Conservation (phyloP, 2,888 invertebrate species). For the Ryuthela nishihirai region DNA sequence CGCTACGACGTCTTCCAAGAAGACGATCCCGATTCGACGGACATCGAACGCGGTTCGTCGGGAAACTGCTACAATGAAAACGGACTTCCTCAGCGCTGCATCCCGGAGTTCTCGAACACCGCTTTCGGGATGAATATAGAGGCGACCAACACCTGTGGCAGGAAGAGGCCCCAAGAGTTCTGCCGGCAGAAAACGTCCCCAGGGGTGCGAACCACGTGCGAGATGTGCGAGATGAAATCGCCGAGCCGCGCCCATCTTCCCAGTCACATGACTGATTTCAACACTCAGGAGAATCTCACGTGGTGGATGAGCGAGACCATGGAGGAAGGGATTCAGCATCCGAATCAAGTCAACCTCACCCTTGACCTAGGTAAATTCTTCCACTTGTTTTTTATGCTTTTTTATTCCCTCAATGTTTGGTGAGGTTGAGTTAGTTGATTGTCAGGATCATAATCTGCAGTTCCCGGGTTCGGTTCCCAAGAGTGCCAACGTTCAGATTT, state of each 20-base stretch:
- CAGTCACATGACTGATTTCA: constrained; percentile 80
- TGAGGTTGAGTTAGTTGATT: no score
- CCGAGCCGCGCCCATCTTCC: constrained; percentile 64
- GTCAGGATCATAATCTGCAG: no score
- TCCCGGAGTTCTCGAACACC: constrained; percentile 94
- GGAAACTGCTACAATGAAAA: constrained; percentile 50
- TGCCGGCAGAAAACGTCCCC: constrained; percentile 86
- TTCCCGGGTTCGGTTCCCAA: no score
- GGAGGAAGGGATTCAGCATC: constrained; percentile 86
- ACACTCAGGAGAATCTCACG: constrained; percentile 81
- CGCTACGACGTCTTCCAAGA: no score
- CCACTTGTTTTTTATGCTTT: no score
- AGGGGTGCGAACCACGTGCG: constrained; percentile 67
- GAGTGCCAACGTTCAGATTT: neutral
- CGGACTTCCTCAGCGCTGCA: constrained; percentile 69
- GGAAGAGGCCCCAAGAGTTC: constrained; percentile 70
- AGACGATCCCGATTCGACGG: no score
- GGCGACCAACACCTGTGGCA: constrained; percentile 93
- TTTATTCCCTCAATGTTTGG: no score
- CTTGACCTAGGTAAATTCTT: constrained; percentile 68
- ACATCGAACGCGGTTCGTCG: no score
- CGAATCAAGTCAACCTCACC: constrained; percentile 88
- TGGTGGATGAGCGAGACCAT: constrained; percentile 99
- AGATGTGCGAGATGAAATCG: constrained; percentile 64
- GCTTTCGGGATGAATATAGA: constrained; percentile 85